These are phyloP conservation scores for Cancer borealis DNA, from an alignment of 2,888 invertebrate genomes.

Conservation along the genomic window DNA sequence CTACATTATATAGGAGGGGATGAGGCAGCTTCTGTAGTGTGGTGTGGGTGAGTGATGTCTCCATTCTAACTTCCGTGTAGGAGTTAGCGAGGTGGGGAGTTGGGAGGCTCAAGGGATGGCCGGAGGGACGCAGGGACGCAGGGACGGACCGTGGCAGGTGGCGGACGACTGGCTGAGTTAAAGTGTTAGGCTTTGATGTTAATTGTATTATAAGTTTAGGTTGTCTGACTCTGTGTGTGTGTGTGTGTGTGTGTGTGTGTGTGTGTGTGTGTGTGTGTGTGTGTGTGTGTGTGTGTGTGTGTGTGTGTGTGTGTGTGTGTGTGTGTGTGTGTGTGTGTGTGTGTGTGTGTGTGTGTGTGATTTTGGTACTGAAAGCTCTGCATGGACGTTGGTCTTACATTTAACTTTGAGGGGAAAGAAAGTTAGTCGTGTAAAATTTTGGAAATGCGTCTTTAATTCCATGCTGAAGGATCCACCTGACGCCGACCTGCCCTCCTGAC, in stretches of 20 bases:
- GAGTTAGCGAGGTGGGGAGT: conserved; percentile 22
- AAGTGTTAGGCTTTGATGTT: conserved; percentile 5
- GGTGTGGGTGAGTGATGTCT: background rate
- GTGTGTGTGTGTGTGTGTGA: background rate
- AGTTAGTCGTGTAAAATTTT: background rate
- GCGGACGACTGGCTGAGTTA: background rate
- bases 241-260: conserved; percentile 41
- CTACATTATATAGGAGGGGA: background rate
- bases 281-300: background rate
- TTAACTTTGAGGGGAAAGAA: background rate
- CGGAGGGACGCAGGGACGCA: background rate
- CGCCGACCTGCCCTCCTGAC: background rate
- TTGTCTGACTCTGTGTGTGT: background rate
- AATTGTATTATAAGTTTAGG: conserved; percentile 25
- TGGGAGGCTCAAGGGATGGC: background rate
- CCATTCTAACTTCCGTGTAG: conserved; percentile 9
- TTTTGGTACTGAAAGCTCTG: background rate
- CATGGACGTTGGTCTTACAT: background rate
- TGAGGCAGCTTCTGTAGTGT: background rate
- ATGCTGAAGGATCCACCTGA: background rate
- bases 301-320: no score
- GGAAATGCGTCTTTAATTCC: background rate
- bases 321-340: no score
- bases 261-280: conserved; percentile 45
- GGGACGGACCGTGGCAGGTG: background rate